These are phyloP conservation scores for Neodiprion fabricii DNA, from an alignment of 1,140 invertebrate species.

Conservation along the genomic window DNA sequence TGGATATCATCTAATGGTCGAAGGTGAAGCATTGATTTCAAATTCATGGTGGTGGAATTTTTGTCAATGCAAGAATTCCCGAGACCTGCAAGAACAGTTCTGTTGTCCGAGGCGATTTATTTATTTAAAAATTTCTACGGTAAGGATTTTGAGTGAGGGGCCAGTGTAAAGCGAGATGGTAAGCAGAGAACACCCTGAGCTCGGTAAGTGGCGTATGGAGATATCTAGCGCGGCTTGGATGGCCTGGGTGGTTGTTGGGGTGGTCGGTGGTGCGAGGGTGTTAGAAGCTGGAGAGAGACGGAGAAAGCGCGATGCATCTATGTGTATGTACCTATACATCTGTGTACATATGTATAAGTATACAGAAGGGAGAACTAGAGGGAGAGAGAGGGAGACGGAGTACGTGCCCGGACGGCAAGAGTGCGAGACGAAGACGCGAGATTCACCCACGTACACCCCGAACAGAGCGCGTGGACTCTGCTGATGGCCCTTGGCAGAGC, in stretches of 20 bases:
- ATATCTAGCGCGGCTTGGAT: constrained; percentile 45
- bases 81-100: no score
- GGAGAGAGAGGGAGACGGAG: not conserved
- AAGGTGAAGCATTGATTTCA: no score
- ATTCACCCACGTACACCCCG: not conserved
- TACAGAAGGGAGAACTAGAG: constrained; percentile 11
- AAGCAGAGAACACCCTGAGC: constrained; percentile 52
- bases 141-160: not conserved
- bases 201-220: constrained; percentile 54
- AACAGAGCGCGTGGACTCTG: constrained; percentile 30
- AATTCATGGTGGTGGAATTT: no score
- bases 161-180: constrained; percentile 34
- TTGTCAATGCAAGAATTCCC: no score
- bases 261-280: constrained; percentile 10
- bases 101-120: no score
- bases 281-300: not conserved
- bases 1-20: no score
- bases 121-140: no score
- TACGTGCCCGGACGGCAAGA: no score
- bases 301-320: not conserved
- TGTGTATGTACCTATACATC: not conserved
- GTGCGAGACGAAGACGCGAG: constrained; percentile 13
- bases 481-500: constrained; percentile 33
- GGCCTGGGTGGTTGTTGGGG: constrained; percentile 41
- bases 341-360: not conserved